Conservation (phyloP, 2,113 vertebrate genomes). For the Hyla sarda region DNA sequence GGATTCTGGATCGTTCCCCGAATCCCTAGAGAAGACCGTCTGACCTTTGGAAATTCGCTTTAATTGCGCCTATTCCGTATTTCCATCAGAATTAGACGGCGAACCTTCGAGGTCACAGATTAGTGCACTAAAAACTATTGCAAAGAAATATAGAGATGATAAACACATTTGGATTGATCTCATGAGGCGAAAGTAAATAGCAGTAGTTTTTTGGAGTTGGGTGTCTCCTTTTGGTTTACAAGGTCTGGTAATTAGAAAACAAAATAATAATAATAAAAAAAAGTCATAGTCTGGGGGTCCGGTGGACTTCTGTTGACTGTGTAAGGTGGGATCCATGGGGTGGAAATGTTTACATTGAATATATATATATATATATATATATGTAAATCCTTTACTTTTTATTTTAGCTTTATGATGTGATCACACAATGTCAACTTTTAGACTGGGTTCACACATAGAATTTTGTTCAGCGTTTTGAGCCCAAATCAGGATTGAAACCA, state of each 20-base stretch:
- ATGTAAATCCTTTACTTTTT: background rate
- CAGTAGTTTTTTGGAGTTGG: background rate
- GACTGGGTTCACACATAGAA: too few relatives aligned
- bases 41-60: constrained; percentile 38
- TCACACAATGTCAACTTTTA: too few relatives aligned
- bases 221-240: background rate
- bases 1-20: constrained; percentile 1
- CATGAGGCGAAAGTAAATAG: background rate
- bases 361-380: background rate
- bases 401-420: background rate
- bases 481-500: too few relatives aligned
- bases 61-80: constrained; percentile 7
- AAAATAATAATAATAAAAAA: background rate
- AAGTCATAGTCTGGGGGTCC: background rate
- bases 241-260: background rate
- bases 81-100: constrained; percentile 11
- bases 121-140: constrained; percentile 20
- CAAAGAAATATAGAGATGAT: background rate
- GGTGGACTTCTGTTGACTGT: background rate
- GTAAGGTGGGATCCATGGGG: background rate
- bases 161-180: constrained; percentile 8
- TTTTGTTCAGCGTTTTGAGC: too few relatives aligned
- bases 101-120: background rate
- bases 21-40: background rate
- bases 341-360: background rate